Evolutionary conservation across 2,113 vertebrate genomes (phyloP).

Genomic region (Cephalopterus ornatus): DNA sequence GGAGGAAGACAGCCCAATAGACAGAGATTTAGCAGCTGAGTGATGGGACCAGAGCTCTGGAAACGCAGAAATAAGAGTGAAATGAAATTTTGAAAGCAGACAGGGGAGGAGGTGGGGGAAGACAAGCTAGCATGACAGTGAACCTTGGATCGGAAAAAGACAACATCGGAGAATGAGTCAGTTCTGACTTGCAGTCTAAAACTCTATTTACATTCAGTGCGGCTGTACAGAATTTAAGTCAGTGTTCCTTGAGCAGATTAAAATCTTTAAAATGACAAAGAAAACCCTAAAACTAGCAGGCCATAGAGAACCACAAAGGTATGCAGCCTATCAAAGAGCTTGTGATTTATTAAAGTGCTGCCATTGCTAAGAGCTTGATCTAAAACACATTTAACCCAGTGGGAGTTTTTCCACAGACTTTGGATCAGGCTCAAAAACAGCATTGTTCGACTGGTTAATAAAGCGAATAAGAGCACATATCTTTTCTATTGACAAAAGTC

Average conservation of each 20-base stretch:
- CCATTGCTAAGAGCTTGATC: not conserved
- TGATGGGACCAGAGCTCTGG: not conserved
- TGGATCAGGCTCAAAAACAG: not conserved
- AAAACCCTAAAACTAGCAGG: not conserved
- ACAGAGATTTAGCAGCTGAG: constrained; percentile 2
- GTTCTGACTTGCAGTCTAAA: constrained; percentile 9
- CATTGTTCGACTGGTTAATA: not conserved
- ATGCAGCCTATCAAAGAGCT: not conserved
- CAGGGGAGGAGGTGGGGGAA: not conserved
- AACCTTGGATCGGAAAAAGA: constrained; percentile 12
- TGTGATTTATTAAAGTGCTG: constrained; percentile 6
- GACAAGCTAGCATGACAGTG: not conserved
- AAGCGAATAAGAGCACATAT: not conserved
- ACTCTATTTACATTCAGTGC: not conserved
- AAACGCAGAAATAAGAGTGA: constrained; percentile 11
- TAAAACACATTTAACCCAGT: not conserved
- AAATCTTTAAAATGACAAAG: constrained; percentile 15
- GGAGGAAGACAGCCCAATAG: not conserved
- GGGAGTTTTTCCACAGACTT: not conserved
- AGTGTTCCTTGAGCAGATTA: not conserved
- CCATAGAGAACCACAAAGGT: not conserved
- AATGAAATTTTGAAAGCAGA: not conserved
- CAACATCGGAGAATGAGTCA: not conserved
- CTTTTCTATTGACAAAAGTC: not conserved
- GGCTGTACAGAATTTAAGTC: not conserved